Evolutionary conservation across 2,113 vertebrate genomes (phyloP), one percentile per base, ranked within the genome.

Genomic region (Dasyurus viverrinus): DNA sequence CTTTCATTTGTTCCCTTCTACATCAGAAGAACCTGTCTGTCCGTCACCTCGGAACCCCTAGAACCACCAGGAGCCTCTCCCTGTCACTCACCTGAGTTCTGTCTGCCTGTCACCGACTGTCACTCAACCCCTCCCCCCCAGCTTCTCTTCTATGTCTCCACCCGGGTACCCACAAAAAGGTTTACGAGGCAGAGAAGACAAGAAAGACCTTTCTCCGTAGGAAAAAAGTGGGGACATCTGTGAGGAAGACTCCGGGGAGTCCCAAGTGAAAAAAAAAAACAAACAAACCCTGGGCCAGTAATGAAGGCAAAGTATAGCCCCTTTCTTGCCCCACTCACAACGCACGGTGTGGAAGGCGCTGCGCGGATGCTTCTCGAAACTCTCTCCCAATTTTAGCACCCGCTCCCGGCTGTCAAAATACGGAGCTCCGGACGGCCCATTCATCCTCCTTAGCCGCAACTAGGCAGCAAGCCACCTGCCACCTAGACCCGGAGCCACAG

Each of bases 341-440:
- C 99, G 99, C 93, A 99, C 99, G 2, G 99, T 99, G 96, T 99
- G 99, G 98, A 99, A 99, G 55, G 99, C 99, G 97, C 99, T 99
- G 97, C 99, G 99, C 14, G 99, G 99, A 54, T 99, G 98, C 97
- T 99, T 99, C 98, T 99, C 99, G 95, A 99, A 99, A 53, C 98
- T 99, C 98, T 99, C 99, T 12, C 99, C 99, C 95, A 99, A 97
- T 96, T 99, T 99, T 90, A 99, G 96, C 95, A 99, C 98, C 50
- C 99, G 99, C 95, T 99, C 99, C 95, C 99, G 99, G 0, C 98
- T 99, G 96, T 99, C 99, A 96, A 99, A 98, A 98, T 98, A 98
- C 76, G 99, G 98, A 54, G 98, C 98, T 53, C 99, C 97, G 2
- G 98, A 98, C 24, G 98, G 98, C 68, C 99, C 99, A 98, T 99